Base-by-base conservation (phyloP, 2,113 vertebrate species). In the Cavia aperea region DNA sequence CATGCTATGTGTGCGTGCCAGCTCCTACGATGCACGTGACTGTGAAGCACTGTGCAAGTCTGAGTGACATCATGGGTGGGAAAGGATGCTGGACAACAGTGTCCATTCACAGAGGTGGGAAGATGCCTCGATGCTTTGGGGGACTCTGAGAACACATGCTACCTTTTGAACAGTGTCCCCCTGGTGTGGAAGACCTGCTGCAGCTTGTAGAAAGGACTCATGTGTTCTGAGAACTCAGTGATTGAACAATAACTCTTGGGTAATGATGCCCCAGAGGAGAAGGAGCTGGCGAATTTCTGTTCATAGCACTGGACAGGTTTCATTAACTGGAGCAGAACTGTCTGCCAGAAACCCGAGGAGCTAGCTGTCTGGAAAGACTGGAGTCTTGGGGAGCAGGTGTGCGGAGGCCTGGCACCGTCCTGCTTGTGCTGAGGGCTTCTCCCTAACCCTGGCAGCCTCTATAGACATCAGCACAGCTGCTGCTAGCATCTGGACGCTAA, bases 261-360 rank as follows among this genome's bases (percentile, higher is more conserved):
- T 62, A 24, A 39, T 83, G 21, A 43, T 63, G 12, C 91, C 15
- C 19, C 29, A 14, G 33, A 9, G 75, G 29, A 24, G 31, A 90
- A 81, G 65, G 94, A 92, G 15, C 29, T 54, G n/a, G 6, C 70
- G 46, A 46, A 39, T 83, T 78, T 72, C 31, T 85, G 51, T 43
- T 88, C 65, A 86, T 9, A 79, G 46, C 58, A 39, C 1, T 72
- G 3, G 65, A 36, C 49, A 39, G 26, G 83, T 92, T 92, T 85
- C 36, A 49, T 78, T 93, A 89, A 78, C 43, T 26, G 63, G 33
- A 46, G 43, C 43, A 93, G n/a, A 92, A 11, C 82, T 14, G 65
- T 62, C 82, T 96, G 86, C 70, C 81, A 65, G n/a, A n/a, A 89
- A 26, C 36, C 81, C 11, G 43, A 79, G 49, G 87, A 88, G 72